Base-by-base conservation (phyloP, 2,797 vertebrate species). In the Xyrichtys novacula region DNA sequence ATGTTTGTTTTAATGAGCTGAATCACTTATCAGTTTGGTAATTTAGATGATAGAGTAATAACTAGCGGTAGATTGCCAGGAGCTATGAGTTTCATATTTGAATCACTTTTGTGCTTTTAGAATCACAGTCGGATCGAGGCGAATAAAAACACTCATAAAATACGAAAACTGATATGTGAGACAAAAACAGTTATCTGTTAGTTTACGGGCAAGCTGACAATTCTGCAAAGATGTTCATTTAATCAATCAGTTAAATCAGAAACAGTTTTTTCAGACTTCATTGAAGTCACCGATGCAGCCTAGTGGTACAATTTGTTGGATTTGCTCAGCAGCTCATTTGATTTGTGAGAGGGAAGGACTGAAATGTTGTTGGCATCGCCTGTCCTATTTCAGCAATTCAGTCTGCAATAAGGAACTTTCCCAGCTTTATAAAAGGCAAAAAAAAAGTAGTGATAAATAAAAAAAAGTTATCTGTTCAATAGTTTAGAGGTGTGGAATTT, bases 31-130 rank as follows among this genome's bases (percentile, higher is more conserved):
- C n/a, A 32, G 19, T 19, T 49, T 38, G 16, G 17, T 66, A 4
- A 71, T 59, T 66, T 42, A 44, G 48, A 63, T 34, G 26, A 61
- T 29, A 31, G 54, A 39, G 60, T 48, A 48, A 34, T 57, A 39
- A 53, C 31, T 34, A 28, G 17, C 14, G 26, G 46, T 53, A 14
- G 8, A 62, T 65, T 2, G 12, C 38, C 23, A 15, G 4, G 23
- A 48, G 28, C 38, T 7, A 0, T 46, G 36, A 57, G 28, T 57
- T 8, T 23, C 10, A 22, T 10, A 6, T 14, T 22, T 14, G 22
- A 15, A 46, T 46, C 22, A 16, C 11, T n/a, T n/a, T 4, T 44
- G 36, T 26, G n/a, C 28, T 54, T 19, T 57, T 22, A 8, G 17
- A n/a, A 29, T 8, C 15, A 5, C 43, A 14, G 29, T 23, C 9